phyloP scores from a whole-genome alignment of 2,113 vertebrate species.

The Macroglossus sobrinus region DNA sequence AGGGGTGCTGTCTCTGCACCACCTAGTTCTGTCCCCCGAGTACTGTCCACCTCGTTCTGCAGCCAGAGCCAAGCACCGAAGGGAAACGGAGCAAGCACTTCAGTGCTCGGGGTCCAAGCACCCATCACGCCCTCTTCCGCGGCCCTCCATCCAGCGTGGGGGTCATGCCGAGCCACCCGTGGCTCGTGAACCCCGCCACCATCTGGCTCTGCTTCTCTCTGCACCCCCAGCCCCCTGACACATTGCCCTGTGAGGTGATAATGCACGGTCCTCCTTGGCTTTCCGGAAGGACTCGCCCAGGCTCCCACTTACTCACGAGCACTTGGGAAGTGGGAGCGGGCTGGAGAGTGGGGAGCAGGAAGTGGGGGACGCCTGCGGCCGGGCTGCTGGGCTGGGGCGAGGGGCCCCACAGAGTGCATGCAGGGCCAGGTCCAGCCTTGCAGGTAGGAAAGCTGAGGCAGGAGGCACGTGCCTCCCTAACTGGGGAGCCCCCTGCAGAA shows the following conservation, averaged over 20 bases:
- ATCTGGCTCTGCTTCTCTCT: background rate
- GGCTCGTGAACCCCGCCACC: too few species aligned
- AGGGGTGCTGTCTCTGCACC: background rate
- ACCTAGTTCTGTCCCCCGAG: too few species aligned
- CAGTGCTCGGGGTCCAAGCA: background rate
- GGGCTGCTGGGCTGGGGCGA: background rate
- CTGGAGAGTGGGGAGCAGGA: background rate
- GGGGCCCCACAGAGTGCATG: rapidly evolving
- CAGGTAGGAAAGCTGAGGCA: background rate
- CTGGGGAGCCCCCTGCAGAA: background rate
- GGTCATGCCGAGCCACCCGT: too few species aligned
- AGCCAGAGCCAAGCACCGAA: background rate
- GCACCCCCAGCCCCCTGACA: rapidly evolving
- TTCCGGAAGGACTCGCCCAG: background rate
- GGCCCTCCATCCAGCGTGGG: too few species aligned
- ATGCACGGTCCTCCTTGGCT: background rate
- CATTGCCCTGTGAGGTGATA: background rate
- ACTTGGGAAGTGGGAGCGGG: too few species aligned
- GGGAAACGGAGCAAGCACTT: background rate
- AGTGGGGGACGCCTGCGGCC: rapidly evolving
- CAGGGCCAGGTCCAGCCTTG: background rate
- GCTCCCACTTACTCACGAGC: background rate
- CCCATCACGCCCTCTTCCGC: too few species aligned
- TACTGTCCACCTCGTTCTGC: background rate
- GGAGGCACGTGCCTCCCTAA: background rate